Conservation (phyloP, 2,113 vertebrate species). For the Phyllostomus discolor region DNA sequence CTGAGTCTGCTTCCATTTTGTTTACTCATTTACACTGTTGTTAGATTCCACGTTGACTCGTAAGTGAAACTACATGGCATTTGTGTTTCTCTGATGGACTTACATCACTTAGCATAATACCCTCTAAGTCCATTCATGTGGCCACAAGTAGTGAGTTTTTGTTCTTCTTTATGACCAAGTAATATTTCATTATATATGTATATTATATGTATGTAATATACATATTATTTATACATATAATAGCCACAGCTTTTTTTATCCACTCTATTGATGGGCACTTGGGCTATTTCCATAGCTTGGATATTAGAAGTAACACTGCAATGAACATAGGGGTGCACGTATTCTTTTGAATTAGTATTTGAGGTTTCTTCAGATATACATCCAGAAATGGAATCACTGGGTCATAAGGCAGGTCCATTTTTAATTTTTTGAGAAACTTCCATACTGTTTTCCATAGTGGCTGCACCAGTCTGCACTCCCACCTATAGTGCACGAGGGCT, state of each 20-base stretch:
- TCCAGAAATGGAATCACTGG: not conserved
- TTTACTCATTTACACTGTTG: not conserved
- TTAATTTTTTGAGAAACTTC: not conserved
- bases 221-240: too few relatives aligned
- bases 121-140: not conserved
- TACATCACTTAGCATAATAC: not conserved
- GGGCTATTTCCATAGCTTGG: not conserved
- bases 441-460: not conserved
- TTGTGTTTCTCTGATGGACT: not conserved
- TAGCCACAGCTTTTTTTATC: not conserved
- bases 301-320: not conserved
- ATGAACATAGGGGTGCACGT: not conserved
- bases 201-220: too few relatives aligned
- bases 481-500: not conserved
- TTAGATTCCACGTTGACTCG: not conserved
- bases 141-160: not conserved
- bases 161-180: not conserved
- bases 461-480: not conserved
- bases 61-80: not conserved
- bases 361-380: not conserved
- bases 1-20: not conserved
- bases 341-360: not conserved
- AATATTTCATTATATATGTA: not conserved
- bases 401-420: not conserved
- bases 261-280: not conserved